phyloP scores from a whole-genome alignment of 2,888 invertebrate genomes.

The Suillia variegata region DNA sequence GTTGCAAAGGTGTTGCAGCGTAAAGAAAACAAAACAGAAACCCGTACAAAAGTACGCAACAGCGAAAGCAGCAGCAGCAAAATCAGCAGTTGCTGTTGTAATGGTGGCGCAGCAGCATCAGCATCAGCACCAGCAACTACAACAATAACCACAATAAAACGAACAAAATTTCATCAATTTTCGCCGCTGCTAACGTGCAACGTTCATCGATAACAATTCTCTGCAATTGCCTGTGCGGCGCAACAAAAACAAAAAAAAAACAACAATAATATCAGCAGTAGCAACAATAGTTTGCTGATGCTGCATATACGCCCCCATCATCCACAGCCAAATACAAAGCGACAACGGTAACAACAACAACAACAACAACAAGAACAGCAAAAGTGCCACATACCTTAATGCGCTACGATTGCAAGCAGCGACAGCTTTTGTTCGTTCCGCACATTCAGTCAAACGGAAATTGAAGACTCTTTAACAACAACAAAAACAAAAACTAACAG shows the following conservation, averaged over 20 bases:
- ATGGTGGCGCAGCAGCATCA: conserved; percentile 34
- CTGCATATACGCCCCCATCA: not conserved
- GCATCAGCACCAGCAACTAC: conserved; percentile 18
- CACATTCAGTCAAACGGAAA: too few species aligned
- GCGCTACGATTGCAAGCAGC: not conserved
- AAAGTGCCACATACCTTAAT: not conserved
- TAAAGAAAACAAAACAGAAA: too few species aligned
- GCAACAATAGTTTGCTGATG: conserved; percentile 19
- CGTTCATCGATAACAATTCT: too few species aligned
- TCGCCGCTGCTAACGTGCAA: not conserved
- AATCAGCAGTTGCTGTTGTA: conserved; percentile 20
- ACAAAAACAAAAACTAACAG: not conserved
- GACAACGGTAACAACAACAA: conserved; percentile 2
- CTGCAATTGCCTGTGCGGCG: not conserved
- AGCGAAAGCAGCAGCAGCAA: conserved; percentile 8
- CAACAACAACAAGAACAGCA: not conserved
- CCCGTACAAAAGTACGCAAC: too few species aligned
- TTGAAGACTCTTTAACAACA: not conserved
- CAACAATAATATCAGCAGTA: conserved; percentile 5
- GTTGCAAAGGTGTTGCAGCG: not conserved
- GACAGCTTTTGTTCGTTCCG: too few species aligned
- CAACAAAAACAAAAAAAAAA: too few species aligned
- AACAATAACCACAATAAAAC: conserved; percentile 33
- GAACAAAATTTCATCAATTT: conserved; percentile 13
- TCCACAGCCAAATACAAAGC: not conserved